These are phyloP conservation scores for Xenops minutus DNA, from an alignment of 2,797 vertebrate species.

Conservation along the genomic window DNA sequence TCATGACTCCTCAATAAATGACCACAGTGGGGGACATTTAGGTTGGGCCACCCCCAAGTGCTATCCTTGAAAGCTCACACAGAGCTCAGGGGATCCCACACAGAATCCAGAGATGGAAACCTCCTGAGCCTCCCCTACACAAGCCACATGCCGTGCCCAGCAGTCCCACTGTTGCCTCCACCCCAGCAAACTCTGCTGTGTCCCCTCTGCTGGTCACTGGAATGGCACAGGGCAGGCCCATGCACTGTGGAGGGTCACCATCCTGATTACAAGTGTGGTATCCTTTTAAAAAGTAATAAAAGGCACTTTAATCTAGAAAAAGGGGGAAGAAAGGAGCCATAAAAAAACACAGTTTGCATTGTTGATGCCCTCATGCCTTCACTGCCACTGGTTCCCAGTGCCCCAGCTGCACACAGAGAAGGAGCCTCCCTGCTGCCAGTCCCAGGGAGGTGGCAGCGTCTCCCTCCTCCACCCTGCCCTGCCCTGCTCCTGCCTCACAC, in stretches of 20 bases:
- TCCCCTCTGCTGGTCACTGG: background rate
- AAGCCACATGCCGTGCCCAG: background rate
- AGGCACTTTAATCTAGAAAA: background rate
- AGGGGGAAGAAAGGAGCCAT: background rate
- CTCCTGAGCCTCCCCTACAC: background rate
- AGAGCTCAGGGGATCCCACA: background rate
- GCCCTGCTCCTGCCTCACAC: background rate
- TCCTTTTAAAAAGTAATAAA: constrained; percentile 13
- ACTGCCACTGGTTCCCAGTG: background rate
- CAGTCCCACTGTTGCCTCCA: background rate
- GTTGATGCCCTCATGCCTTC: background rate
- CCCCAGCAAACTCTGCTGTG: background rate
- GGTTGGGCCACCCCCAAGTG: background rate
- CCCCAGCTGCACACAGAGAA: background rate
- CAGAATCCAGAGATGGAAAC: background rate
- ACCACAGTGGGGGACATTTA: background rate
- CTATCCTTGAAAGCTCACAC: background rate
- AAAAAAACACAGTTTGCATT: background rate
- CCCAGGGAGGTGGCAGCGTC: background rate
- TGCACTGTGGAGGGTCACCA: background rate
- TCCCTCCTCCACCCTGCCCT: background rate
- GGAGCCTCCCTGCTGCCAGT: background rate
- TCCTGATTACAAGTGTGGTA: background rate
- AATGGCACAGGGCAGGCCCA: background rate
- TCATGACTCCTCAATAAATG: background rate